Evolutionary conservation across 2,888 invertebrate genomes (phyloP).

Genomic region (Drosophila paramelanica): DNA sequence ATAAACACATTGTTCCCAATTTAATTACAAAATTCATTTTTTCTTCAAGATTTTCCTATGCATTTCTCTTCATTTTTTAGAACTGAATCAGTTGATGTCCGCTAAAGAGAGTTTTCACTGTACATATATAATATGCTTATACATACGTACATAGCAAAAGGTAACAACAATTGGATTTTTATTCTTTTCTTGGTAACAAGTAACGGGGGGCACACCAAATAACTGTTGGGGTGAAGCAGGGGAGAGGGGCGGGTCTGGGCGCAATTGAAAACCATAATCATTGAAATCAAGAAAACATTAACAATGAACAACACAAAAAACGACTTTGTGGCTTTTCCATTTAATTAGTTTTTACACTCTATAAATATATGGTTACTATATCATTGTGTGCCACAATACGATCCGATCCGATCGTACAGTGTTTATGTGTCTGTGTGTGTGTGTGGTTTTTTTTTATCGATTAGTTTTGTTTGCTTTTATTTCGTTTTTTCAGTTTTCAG

Average conservation of each 20-base stretch:
- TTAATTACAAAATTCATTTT: neutral
- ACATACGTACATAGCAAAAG: neutral
- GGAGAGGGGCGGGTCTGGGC: neutral
- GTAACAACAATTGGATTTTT: neutral
- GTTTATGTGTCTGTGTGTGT: conserved; percentile 22
- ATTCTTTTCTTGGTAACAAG: conserved; percentile 3
- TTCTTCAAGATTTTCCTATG: neutral
- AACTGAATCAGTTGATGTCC: neutral
- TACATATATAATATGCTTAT: neutral
- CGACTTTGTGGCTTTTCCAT: conserved; percentile 32
- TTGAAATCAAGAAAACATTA: conserved; percentile 48
- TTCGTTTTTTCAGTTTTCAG: conserved; percentile 49
- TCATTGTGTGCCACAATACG: conserved; percentile 26
- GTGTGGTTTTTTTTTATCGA: conserved; percentile 28
- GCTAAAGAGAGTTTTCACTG: neutral
- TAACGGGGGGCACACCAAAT: neutral
- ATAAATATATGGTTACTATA: conserved; percentile 45
- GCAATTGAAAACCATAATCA: conserved; percentile 40
- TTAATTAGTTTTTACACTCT: conserved; percentile 53
- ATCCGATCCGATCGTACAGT: conserved; percentile 31
- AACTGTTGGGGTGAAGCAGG: neutral
- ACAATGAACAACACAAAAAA: conserved; percentile 49
- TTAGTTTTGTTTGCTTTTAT: conserved; percentile 48
- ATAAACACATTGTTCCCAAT: neutral
- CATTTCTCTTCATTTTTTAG: neutral